A percentile compares a stretch with the other conserved stretches of the same genome.
Evolutionary conservation across 1,140 invertebrate genomes (phyloP).

Genomic region (Drosophila parabipectinata): DNA sequence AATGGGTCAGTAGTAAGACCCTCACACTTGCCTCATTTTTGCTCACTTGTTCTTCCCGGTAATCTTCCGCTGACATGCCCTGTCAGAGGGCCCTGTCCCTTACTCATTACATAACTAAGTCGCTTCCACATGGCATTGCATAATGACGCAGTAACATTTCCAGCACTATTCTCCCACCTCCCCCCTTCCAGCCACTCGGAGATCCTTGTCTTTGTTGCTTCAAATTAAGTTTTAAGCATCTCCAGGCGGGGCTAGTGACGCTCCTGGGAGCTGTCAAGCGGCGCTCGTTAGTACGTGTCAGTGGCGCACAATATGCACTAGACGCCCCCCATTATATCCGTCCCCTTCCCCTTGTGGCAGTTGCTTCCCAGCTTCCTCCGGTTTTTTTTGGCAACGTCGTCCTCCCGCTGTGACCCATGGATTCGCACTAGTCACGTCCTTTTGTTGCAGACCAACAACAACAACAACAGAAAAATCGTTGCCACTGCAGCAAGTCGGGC

Average conservation of each 20-base stretch:
- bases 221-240: conserved; percentile 75
- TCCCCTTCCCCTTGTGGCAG: neutral
- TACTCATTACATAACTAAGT: conserved; percentile 54
- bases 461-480: conserved; percentile 36
- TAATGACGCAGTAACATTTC: conserved; percentile 44
- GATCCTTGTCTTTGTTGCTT: conserved; percentile 45
- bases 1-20: conserved; percentile 44
- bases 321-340: conserved; percentile 6
- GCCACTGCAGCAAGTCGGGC: conserved; percentile 38
- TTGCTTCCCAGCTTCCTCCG: conserved; percentile 6
- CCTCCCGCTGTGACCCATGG: conserved; percentile 7
- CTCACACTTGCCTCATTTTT: conserved; percentile 20
- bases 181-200: neutral
- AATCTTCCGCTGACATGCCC: conserved; percentile 36
- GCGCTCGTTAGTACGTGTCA: conserved; percentile 73
- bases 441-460: conserved; percentile 36
- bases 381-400: conserved; percentile 13
- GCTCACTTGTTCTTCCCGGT: conserved; percentile 20
- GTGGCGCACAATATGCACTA: conserved; percentile 42
- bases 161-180: neutral
- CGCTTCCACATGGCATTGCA: conserved; percentile 57
- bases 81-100: conserved; percentile 21
- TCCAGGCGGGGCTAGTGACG: conserved; percentile 30
- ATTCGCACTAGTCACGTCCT: conserved; percentile 54
- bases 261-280: conserved; percentile 59